Evolutionary conservation across 1,140 invertebrate species (phyloP), one percentile per base, ranked within the genome.

Genomic region (Rhyacophila brunnea): DNA sequence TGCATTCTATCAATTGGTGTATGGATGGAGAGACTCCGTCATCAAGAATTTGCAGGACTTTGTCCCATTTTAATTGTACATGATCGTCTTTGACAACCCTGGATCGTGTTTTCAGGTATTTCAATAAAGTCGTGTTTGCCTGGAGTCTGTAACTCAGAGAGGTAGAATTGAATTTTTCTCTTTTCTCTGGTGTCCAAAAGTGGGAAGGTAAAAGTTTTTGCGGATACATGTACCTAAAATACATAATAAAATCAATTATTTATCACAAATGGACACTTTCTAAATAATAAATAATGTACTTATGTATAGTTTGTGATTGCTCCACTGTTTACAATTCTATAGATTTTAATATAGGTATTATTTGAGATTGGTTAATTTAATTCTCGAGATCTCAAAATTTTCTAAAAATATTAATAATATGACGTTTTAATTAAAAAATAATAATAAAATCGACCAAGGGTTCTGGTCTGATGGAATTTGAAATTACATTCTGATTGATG

Each of bases 181-280:
- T 85, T 71, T 95, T 92, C 70, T 93, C 81, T 17, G 86, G 68
- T 1, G 87, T 88, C 93, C 92, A 95, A 74, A 93, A 96, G 70
- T 95, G 92, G 4, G 84, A 83, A 15, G 88, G 89, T 2, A 95
- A 75, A 42, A 95, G 77, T 32, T 79, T 73, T 58, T 85, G 83
- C 54, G 85, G 84, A 65, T 82, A 91, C 68, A 85, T 79, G 70
- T 90, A 91, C 19, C 88, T 90, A 70, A 14, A 77, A 68, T 64
- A 17, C 15, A 14, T 17, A 15, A 14, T 54, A 20, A 48, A 13
- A 57, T 19, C 17, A 6, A 19, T 17, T 15, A 58, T 28, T 35
- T 17, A 20, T n/a, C 35, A 10, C 6, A 32, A 3, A 28, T 44
- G 17, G 13, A 28, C 23, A 28, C 9, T 5, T 9, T 9, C 4